Evolutionary conservation across 2,797 vertebrate species (phyloP), one percentile per base, ranked within the genome.

Genomic region (Cryptoprocta ferox): DNA sequence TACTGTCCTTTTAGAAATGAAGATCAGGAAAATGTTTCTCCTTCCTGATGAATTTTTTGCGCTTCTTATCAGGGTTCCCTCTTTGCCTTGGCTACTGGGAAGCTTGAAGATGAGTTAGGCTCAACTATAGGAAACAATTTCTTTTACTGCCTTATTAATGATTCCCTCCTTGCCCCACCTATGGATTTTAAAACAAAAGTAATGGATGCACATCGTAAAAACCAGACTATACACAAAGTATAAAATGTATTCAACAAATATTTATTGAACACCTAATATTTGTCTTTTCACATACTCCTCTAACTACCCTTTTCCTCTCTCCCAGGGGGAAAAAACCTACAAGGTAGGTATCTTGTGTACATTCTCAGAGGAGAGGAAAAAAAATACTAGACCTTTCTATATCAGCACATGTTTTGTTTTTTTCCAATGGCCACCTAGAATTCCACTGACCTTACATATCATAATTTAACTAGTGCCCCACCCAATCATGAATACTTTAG

Each of bases 131-230:
- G 37, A 94, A 91, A 37, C n/a, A 91, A 45, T 87, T 82, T 37
- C 73, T 90, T 39, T 73, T 56, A 86, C 5, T 82, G 32, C 37
- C 96, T 94, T 91, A 79, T 89, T 94, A 65, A 4, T 75, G 37
- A 48, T 83, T 63, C 2, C 70, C 42, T 83, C 42, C 28, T 75
- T 45, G 12, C 39, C 24, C 42, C 5, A 90, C 7, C 59, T 80
- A 39, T 37, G 53, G 32, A 88, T 87, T 94, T 95, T 37, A 89
- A 93, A 94, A 78, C 63, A 79, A 96, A 95, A 87, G 50, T 10
- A 73, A 91, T 53, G n/a, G 48, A 56, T 59, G 8, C 1, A 86
- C 2, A 14, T 32, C 48, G 45, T 80, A 91, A 89, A 96, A 93
- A 42, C n/a, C 16, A 92, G 85, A 93, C 32, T 86, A 88, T 2